Base-by-base conservation (phyloP, 2,797 vertebrate species). In the Syngnathus rostellatus region DNA sequence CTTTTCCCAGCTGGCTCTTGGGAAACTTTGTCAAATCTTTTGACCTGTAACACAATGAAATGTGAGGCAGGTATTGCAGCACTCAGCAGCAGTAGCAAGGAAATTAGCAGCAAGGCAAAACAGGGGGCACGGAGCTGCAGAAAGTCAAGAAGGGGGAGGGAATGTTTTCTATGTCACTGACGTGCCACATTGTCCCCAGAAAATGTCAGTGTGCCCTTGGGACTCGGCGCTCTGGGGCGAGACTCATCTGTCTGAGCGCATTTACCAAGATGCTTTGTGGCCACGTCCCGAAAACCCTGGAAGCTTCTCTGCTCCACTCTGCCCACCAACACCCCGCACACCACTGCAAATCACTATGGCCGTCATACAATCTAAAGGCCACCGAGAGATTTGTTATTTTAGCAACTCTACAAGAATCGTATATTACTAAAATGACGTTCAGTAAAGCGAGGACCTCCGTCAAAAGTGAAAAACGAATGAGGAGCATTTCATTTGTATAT, bases 131-230 rank as follows among this genome's bases (percentile, higher is more conserved):
- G 48, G 62, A 69, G 57, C 70, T 66, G 69, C 57, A 63, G 65
- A 50, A 63, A 51, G 55, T 65, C 5, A 16, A 8, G 6, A 40
- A 43, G 23, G 17, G 65, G 50, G 45, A 63, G 63, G 41, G 51
- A 37, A 38, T 79, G 76, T 82, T 86, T 87, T 86, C 82, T 78
- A 67, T 83, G 83, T 86, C 85, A 85, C 79, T 75, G 79, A 79
- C 74, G 85, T 85, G 81, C 77, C 84, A 78, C 82, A 86, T 86
- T 88, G 83, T 87, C 86, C 81, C 80, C 80, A 82, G 80, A 90
- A 91, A 91, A 90, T 90, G 89, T 90, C 88, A 88, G 75, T 77
- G 69, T 81, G 80, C 86, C 87, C 86, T 87, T 87, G 86, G 86
- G 85, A 88, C 83, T 76, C 73, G 73, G 74, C 45, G 73, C 86